Evolutionary conservation across 1,140 invertebrate species (phyloP), one percentile per base, ranked within the genome.

Genomic region (Gonatopus flavifemur): DNA sequence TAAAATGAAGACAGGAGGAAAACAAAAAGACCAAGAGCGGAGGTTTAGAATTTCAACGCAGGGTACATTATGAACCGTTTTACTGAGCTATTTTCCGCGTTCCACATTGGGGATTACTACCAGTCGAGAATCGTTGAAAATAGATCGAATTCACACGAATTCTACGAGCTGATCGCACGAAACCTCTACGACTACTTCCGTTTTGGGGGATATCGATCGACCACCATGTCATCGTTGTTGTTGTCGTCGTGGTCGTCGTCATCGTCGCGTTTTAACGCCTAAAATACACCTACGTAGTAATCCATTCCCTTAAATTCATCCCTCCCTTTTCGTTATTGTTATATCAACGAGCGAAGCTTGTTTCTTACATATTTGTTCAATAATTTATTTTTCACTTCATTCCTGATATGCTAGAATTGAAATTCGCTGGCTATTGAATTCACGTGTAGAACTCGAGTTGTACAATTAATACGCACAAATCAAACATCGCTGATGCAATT

Each of bases 81-180:
- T 28, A 44, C 60, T 46, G 52, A 44, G 44, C 49, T 44, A 33
- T 55, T n/a, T n/a, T 56, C 40, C 57, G 52, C n/a, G n/a, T n/a
- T 61, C 48, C 47, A 57, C 52, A 32, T 47, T 50, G 58, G 59
- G n/a, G n/a, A n/a, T n/a, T n/a, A n/a, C n/a, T 62, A 58, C 49
- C 55, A 42, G 57, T 15, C 49, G 33, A 50, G 57, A n/a, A n/a
- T 56, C 50, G 51, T 48, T 33, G 51, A 58, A 66, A 69, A 64
- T 67, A 64, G 69, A 71, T 71, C 59, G 66, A 61, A 62, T 70
- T 70, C 60, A 60, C 67, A 43, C 67, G 65, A 49, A 53, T 49
- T 59, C 49, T 55, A 67, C 55, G 67, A 62, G 60, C 60, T 41
- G 55, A 53, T 63, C 62, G 62, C 68, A 72, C 68, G 68, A 64